phyloP scores from a whole-genome alignment of 2,113 vertebrate genomes.

The Morphnarchus princeps region DNA sequence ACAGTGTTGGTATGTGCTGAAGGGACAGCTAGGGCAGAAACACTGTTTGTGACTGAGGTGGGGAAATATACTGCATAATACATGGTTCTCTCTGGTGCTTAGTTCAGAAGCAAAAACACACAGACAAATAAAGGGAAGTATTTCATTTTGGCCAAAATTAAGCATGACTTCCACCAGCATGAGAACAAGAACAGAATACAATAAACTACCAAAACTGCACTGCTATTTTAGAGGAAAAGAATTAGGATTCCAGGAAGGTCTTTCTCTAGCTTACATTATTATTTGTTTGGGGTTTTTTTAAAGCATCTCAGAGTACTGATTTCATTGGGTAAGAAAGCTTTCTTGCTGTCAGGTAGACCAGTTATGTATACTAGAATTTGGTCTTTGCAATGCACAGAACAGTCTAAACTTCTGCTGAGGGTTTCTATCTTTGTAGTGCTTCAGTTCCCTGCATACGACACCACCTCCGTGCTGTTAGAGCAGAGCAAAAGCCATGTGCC shows the following conservation, averaged over 20 bases:
- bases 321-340: background rate
- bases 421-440: background rate
- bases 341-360: background rate
- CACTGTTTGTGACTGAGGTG: background rate
- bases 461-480: background rate
- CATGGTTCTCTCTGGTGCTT: background rate
- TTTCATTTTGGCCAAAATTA: background rate
- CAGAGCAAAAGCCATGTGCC: background rate
- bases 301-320: background rate
- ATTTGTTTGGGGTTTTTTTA: background rate
- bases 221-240: background rate
- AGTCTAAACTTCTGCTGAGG: background rate
- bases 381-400: background rate
- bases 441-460: background rate
- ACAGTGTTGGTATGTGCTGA: accelerated
- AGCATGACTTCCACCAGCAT: background rate
- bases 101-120: background rate
- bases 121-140: background rate
- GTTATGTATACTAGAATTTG: background rate
- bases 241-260: background rate
- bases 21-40: background rate
- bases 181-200: background rate
- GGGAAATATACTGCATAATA: background rate
- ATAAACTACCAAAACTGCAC: background rate
- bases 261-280: background rate